A percentile compares a stretch with the other conserved stretches of the same genome.
These are phyloP conservation scores for Lepisosteus osseus DNA, from an alignment of 2,113 vertebrate species.

Conservation along the genomic window DNA sequence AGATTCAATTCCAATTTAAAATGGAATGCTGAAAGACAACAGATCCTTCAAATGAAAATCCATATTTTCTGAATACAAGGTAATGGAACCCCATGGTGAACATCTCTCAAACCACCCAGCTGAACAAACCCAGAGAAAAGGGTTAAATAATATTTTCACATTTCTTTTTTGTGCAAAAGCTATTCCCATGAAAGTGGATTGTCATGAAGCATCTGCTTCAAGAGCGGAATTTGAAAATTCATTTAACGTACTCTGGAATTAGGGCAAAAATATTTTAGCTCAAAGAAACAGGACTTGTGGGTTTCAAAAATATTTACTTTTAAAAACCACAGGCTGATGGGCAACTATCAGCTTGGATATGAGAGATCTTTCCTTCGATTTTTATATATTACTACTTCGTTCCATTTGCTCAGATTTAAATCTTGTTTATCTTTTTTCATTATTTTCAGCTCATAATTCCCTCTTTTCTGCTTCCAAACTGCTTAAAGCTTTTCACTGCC, in stretches of 20 bases:
- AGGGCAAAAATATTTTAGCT: background rate
- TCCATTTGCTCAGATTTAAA: slow-evolving; percentile 39
- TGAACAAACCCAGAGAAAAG: too few species aligned
- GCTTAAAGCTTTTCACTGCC: slow-evolving; percentile 56
- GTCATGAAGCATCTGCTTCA: background rate
- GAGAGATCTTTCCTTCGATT: slow-evolving; percentile 28
- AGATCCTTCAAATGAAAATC: too few species aligned
- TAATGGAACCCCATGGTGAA: too few species aligned
- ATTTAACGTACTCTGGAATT: background rate
- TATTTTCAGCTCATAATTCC: slow-evolving; percentile 47
- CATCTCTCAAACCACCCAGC: too few species aligned
- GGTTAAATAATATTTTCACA: too few species aligned
- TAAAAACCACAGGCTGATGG: background rate
- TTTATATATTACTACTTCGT: slow-evolving; percentile 42
- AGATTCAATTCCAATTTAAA: too few species aligned
- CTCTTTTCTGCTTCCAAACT: slow-evolving; percentile 67
- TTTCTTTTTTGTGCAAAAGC: background rate
- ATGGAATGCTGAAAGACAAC: too few species aligned
- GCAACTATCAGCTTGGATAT: slow-evolving; percentile 45
- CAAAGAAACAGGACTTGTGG: background rate
- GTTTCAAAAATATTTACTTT: background rate
- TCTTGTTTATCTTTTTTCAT: slow-evolving; percentile 50
- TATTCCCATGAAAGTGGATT: background rate
- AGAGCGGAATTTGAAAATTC: background rate
- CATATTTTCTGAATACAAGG: too few species aligned